Base-by-base conservation (phyloP, 2,888 invertebrate species). In the Herminia tarsipennalis region DNA sequence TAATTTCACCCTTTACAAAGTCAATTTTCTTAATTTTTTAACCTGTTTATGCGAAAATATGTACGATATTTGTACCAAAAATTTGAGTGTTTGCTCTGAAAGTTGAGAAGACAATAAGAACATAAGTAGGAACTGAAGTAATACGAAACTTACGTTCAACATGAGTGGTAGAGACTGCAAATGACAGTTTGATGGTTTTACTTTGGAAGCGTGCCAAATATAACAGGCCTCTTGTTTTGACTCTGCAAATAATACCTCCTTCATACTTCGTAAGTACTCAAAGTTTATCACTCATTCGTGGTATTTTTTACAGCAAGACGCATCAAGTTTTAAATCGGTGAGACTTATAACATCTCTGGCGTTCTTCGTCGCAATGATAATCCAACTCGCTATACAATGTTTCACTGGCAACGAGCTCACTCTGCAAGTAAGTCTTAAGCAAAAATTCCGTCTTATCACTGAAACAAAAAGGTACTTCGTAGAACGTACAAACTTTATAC, bases 311-410 rank as follows among this genome's bases (percentile, higher is more conserved):
- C 70, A 91, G 90, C 79, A 86, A 83, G 90, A 91, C 56, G 88
- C 85, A 9, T 87, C 88, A 2, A 85, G 84, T 41, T 78, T 90
- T 20, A 86, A 82, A 42, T 89, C 90, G 0, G 70, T 87, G 3
- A 76, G 81, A 1, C 66, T 90, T 27, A 76, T 84, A 36, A 89
- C 86, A 5, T 89, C 90, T 0, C 56, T 91, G 10, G 88, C 90
- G 9, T 91, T 90, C 66, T 91, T 91, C 60, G 72, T 77, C 3
- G 86, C 86, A 1, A 90, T 90, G 90, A 84, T 89, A 29, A 82
- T 80, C 36, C 90, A 91, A 43, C 75, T 90, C 3, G 88, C 82
- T 0, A 78, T 89, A 25, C 90, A 91, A 56, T 91, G 90, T 54
- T 86, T 89, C 51, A 85, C 90, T 22, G 86, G 80, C 2, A 90